Conservation (phyloP, 1,140 invertebrate genomes). For the Brachystomella parvula region DNA sequence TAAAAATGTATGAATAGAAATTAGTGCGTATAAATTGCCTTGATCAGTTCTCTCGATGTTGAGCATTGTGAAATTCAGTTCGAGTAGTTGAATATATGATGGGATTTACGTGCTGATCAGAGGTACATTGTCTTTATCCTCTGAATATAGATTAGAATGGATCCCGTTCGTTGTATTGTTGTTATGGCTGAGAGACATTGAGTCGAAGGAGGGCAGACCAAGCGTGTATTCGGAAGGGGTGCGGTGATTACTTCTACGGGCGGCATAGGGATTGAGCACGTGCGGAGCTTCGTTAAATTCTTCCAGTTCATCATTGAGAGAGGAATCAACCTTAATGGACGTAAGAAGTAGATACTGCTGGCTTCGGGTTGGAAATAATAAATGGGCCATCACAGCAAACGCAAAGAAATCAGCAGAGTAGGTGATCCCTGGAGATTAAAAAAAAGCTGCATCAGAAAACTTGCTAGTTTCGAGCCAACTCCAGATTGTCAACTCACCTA, state of each 20-base stretch:
- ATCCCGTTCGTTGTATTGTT: conserved; percentile 11
- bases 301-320: conserved; percentile 72
- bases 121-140: conserved; percentile 34
- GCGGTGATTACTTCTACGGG: conserved; percentile 17
- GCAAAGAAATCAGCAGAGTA: conserved; percentile 89
- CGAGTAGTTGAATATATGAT: background rate
- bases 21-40: too few species aligned
- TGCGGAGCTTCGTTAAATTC: conserved; percentile 89
- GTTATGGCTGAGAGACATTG: conserved; percentile 28
- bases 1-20: too few species aligned
- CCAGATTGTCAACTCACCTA: conserved; percentile 58
- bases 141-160: conserved; percentile 5
- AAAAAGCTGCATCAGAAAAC: conserved; percentile 23
- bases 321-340: conserved; percentile 52
- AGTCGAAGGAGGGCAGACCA: conserved; percentile 31
- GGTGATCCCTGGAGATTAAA: conserved; percentile 64
- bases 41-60: too few species aligned
- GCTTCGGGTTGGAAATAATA: conserved; percentile 83
- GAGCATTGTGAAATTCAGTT: background rate
- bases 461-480: conserved; percentile 13
- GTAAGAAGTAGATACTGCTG: conserved; percentile 76
- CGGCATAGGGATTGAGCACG: conserved; percentile 53
- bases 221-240: conserved; percentile 30
- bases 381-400: conserved; percentile 85
- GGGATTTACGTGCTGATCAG: conserved; percentile 30